Base-by-base conservation (phyloP, 1,140 invertebrate species). In the Hypothenemus hampei region DNA sequence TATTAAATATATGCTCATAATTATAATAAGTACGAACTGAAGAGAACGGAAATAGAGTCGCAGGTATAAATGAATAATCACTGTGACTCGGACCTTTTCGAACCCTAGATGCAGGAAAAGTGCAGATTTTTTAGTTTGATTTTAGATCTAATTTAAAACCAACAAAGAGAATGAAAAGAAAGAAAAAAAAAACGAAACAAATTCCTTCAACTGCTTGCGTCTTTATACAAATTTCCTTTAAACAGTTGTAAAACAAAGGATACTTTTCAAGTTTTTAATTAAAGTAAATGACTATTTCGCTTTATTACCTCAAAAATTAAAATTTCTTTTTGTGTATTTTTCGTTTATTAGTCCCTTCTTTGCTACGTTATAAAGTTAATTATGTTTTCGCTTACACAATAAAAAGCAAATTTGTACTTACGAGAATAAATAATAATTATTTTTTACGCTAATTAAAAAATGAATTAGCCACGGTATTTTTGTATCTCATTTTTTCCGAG, bases 261-360 rank as follows among this genome's bases (percentile, higher is more conserved):
- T 67, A 68, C 66, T 68, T 68, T 65, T 67, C 66, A 59, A 59
- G 53, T 58, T 69, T 67, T 69, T 69, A 67, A 67, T 69, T 69
- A 69, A 69, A 67, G 66, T 69, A 65, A 66, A 62, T 65, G 64
- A 65, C 65, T 65, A 69, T 69, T 69, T 66, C 65, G 61, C 65
- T 68, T 68, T 63, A 67, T 57, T 67, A 61, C 67, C 62, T 65
- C 53, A 67, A 63, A 63, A 66, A 67, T 69, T 69, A 66, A 67
- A 66, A 67, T 65, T 67, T 60, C 61, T 64, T 60, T 54, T 59
- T 53, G 50, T 53, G 50, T 53, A 53, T 53, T 53, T 53, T 53
- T 53, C 50, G 29, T 44, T 53, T 53, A 53, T 53, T 53, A 53
- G 50, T 41, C 50, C n/a, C n/a, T 58, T 61, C 61, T 57, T 60